Percentiles rank a stretch among this genome's conserved stretches.
phyloP scores from a whole-genome alignment of 2,113 vertebrate genomes.

The Tympanuchus pallidicinctus region DNA sequence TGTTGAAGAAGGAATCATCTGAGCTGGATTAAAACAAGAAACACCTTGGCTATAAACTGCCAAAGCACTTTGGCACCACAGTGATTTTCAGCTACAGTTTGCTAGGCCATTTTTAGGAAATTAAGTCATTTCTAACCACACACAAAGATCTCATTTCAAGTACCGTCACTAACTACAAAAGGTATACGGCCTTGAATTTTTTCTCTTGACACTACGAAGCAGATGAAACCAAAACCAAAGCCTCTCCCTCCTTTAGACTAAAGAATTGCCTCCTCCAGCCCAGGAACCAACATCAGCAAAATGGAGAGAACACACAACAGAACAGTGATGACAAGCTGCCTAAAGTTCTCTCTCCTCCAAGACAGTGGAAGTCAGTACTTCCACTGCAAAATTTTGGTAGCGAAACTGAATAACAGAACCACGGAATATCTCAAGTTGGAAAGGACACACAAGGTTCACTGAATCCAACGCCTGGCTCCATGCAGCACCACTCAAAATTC shows the following conservation, averaged over 20 bases:
- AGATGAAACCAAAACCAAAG: not conserved
- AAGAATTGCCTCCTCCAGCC: not conserved
- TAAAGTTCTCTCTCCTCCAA: not conserved
- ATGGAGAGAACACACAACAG: not conserved
- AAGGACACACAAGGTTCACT: not conserved
- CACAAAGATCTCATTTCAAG: not conserved
- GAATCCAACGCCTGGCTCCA: not conserved
- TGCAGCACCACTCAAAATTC: not conserved
- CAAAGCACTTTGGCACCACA: not conserved
- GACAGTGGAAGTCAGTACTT: not conserved
- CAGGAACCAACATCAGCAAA: not conserved
- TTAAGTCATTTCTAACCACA: not conserved
- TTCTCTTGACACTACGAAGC: fast-evolving
- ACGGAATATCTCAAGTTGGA: not conserved
- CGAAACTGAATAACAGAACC: not conserved
- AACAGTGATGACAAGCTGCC: not conserved
- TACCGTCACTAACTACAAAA: not conserved
- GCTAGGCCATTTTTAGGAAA: not conserved
- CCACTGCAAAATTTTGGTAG: not conserved
- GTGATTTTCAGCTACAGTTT: not conserved
- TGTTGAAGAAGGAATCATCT: not conserved
- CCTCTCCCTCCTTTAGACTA: not conserved
- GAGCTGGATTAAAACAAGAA: not conserved
- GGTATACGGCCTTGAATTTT: not conserved
- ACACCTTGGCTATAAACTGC: not conserved